A percentile compares a stretch with the other conserved stretches of the same genome.
Conservation (phyloP, 2,888 invertebrate species). For the Ceratothoa steindachneri region DNA sequence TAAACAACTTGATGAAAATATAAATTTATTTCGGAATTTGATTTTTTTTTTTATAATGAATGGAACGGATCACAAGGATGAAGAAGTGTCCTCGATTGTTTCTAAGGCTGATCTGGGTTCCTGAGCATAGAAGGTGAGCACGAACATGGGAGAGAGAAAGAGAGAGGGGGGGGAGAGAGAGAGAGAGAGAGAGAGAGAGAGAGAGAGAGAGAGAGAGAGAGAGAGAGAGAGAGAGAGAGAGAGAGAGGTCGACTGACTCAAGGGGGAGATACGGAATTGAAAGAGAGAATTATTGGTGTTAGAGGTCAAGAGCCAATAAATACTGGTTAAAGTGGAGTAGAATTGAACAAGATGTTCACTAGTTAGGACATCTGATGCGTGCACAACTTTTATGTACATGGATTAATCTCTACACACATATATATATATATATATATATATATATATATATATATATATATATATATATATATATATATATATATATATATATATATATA, state of each 20-base stretch:
- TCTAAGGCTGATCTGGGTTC: too few species aligned
- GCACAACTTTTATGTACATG: not conserved
- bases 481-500: not conserved
- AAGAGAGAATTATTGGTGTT: too few species aligned
- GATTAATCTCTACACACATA: not conserved
- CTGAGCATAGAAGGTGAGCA: too few species aligned
- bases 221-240: slow-evolving; percentile 17
- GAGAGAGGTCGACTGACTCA: not conserved
- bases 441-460: not conserved
- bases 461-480: not conserved
- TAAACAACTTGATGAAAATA: too few species aligned
- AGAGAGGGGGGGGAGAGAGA: not conserved
- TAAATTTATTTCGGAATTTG: too few species aligned
- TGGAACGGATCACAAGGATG: too few species aligned
- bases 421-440: not conserved
- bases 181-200: slow-evolving; percentile 17
- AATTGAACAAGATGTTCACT: too few species aligned
- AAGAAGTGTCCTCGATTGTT: too few species aligned
- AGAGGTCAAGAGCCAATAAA: too few species aligned
- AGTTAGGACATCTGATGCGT: too few species aligned
- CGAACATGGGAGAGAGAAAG: not conserved
- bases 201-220: slow-evolving; percentile 17
- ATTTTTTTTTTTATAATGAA: too few species aligned
- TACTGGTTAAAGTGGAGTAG: not conserved
- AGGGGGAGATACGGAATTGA: too few species aligned